A percentile compares a stretch with the other conserved stretches of the same genome.
Conservation (phyloP, 2,797 vertebrate genomes). For the Fistularia commersonii region DNA sequence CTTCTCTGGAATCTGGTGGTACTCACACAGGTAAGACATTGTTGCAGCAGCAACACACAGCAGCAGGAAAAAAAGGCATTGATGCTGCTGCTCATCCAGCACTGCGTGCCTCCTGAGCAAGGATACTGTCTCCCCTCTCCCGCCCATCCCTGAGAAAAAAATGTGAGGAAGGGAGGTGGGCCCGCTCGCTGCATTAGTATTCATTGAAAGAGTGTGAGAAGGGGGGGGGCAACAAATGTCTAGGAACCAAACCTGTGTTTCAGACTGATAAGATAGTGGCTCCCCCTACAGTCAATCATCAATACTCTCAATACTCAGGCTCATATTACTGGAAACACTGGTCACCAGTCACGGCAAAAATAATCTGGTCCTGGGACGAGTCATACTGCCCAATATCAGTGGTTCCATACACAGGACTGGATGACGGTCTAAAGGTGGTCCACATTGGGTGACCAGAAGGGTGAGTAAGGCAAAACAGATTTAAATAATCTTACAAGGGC, state of each 20-base stretch:
- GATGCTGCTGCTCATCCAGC: conserved; percentile 67
- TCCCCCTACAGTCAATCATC: conserved; percentile 66
- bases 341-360: background rate
- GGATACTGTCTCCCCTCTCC: conserved; percentile 70
- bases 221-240: conserved; percentile 62
- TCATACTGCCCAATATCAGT: too few relatives aligned
- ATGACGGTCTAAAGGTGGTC: too few relatives aligned
- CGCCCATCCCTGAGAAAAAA: conserved; percentile 64
- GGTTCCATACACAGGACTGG: too few relatives aligned
- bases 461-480: too few relatives aligned
- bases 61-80: conserved; percentile 57
- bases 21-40: conserved; percentile 74
- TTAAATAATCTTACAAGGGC: too few relatives aligned
- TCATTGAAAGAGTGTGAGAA: conserved; percentile 67
- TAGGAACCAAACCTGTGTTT: conserved; percentile 56
- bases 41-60: conserved; percentile 62
- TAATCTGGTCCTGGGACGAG: too few relatives aligned
- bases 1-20: conserved; percentile 49
- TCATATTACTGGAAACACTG: conserved; percentile 24
- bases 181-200: conserved; percentile 76
- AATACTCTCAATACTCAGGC: conserved; percentile 11
- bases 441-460: too few relatives aligned
- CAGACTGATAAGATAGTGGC: conserved; percentile 66
- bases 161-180: conserved; percentile 70
- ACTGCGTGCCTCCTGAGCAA: conserved; percentile 70